A percentile compares a stretch with the other conserved stretches of the same genome.
These are phyloP conservation scores for Monopterus albus DNA, from an alignment of 2,113 vertebrate species.

Conservation along the genomic window DNA sequence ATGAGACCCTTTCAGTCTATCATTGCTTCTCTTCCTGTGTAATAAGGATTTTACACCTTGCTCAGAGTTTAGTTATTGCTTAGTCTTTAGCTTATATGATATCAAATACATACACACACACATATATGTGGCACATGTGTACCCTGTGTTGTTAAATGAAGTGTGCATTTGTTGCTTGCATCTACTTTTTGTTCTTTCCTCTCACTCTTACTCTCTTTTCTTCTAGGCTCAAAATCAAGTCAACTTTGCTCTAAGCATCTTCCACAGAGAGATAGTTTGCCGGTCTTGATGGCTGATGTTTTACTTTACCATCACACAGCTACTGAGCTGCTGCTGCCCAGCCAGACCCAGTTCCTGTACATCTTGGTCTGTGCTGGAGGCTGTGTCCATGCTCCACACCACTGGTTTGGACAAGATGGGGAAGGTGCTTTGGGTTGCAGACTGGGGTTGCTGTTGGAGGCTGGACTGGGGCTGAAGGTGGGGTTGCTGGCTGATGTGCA, in stretches of 20 bases:
- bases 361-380: constrained; percentile 63
- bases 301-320: constrained; percentile 92
- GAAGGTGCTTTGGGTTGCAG: constrained; percentile 53
- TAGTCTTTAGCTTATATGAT: constrained; percentile 72
- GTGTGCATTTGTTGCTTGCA: constrained; percentile 23
- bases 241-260: not conserved
- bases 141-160: constrained; percentile 42
- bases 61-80: constrained; percentile 85
- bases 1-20: constrained; percentile 59
- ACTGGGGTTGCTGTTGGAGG: constrained; percentile 70
- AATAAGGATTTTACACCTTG: constrained; percentile 34
- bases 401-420: constrained; percentile 80
- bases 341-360: constrained; percentile 73
- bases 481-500: constrained; percentile 86
- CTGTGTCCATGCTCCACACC: constrained; percentile 83
- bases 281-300: constrained; percentile 1
- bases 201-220: constrained; percentile 19
- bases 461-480: constrained; percentile 50
- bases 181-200: constrained; percentile 46
- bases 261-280: constrained; percentile 4
- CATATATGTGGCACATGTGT: constrained; percentile 37
- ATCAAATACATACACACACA: constrained; percentile 43
- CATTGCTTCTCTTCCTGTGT: constrained; percentile 80
- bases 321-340: constrained; percentile 83
- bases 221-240: constrained; percentile 15